These are phyloP conservation scores for Rhizomys pruinosus DNA, from an alignment of 2,113 vertebrate genomes.

Conservation along the genomic window DNA sequence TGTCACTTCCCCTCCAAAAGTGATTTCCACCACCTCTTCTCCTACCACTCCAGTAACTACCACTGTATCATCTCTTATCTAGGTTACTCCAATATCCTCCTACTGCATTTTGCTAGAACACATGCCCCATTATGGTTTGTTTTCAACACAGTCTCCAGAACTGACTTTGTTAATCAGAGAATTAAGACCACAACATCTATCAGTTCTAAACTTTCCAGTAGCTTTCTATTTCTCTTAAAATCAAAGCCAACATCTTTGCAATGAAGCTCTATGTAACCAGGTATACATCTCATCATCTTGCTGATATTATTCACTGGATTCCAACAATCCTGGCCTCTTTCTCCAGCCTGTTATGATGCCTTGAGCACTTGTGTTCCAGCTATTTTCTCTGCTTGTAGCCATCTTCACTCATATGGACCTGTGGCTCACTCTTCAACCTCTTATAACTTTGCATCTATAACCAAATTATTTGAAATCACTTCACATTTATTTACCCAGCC, in stretches of 20 bases:
- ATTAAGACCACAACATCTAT: neutral
- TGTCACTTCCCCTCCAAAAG: neutral
- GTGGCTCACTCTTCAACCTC: neutral
- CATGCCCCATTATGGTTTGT: neutral
- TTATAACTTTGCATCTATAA: neutral
- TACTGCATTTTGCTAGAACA: neutral
- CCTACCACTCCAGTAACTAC: neutral
- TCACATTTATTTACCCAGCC: neutral
- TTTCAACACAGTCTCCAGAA: slow-evolving; percentile 34
- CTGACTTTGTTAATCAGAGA: neutral
- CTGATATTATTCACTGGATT: neutral
- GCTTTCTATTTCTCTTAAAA: neutral
- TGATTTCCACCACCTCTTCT: neutral
- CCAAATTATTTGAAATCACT: slow-evolving; percentile 24
- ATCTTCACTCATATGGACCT: neutral
- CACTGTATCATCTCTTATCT: neutral
- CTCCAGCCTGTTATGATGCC: neutral
- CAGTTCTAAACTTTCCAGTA: neutral
- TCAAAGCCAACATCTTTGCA: slow-evolving; percentile 44
- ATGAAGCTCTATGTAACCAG: neutral
- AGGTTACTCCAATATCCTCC: neutral
- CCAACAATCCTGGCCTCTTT: slow-evolving; percentile 14
- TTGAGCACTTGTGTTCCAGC: neutral
- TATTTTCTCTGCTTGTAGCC: neutral
- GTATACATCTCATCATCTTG: neutral